Conservation (phyloP, 1,140 invertebrate species). For the Orchesella cincta region DNA sequence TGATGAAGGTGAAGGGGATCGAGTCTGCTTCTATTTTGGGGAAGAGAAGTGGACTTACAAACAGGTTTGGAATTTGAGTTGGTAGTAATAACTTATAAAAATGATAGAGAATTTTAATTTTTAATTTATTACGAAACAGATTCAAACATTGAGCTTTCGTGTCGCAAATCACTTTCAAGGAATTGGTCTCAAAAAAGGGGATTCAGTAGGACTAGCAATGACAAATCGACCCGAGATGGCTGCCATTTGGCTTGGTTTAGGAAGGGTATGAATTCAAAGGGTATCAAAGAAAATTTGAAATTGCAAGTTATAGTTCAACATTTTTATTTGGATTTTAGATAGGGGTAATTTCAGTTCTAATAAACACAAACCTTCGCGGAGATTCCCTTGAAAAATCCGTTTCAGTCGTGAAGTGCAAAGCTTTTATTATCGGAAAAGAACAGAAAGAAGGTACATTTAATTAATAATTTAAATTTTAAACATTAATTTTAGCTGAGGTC, state of each 20-base stretch:
- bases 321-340: conserved; percentile 36
- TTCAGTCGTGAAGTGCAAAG: conserved; percentile 57
- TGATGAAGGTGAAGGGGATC: conserved; percentile 57
- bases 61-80: conserved; percentile 57
- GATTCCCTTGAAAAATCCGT: conserved; percentile 62
- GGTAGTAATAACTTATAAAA: background rate
- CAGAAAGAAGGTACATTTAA: conserved; percentile 33
- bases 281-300: no score
- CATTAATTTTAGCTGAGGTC: no score
- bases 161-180: conserved; percentile 58
- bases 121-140: conserved; percentile 37
- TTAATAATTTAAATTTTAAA: no score
- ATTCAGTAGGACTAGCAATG: conserved; percentile 64
- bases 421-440: conserved; percentile 58
- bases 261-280: conserved; percentile 59
- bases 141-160: conserved; percentile 59
- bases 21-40: conserved; percentile 58
- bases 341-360: conserved; percentile 63
- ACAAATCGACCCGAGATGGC: conserved; percentile 61
- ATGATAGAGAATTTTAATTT: background rate
- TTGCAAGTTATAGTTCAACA: no score
- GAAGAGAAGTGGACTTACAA: conserved; percentile 60
- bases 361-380: conserved; percentile 65
- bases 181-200: conserved; percentile 57
- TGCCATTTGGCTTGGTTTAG: conserved; percentile 61